Base-by-base conservation (phyloP, 2,113 vertebrate genomes). In the Coracopsis vasa region DNA sequence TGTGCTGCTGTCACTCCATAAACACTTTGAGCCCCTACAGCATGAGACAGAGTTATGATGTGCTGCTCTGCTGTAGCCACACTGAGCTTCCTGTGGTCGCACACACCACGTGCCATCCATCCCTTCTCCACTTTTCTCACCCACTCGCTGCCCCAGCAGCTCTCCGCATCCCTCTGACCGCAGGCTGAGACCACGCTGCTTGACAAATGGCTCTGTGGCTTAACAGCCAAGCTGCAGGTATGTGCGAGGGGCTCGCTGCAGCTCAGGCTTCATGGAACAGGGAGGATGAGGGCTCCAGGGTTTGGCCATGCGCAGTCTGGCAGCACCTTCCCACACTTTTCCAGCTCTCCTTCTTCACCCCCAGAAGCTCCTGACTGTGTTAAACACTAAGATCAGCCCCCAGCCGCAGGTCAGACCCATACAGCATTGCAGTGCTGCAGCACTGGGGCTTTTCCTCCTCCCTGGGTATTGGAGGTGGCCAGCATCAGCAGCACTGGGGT, bases 211-310 rank as follows among this genome's bases (percentile, higher is more conserved):
- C 45, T 61, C 28, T 65, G 60, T 1, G 25, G 81, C 18, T 48
- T 27, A 61, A 39, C 6, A 6, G 50, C 5, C 1, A 1, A 70
- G 73, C 54, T 48, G 65, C 37, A 37, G 25, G 42, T 15, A 47
- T 2, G 2, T 2, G 2, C 0, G 0, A 7, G 35, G n/a, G 58
- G 9, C 47, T 47, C 2, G 4, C 87, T 60, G 2, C 1, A 3
- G 23, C 58, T 80, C 0, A 0, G 51, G 39, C 67, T 87, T 70
- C 48, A 18, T 0, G 2, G 24, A 29, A 18, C 1, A 1, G 14
- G 24, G 42, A 67, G 21, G 24, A 48, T 0, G 2, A 28, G 48
- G 39, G n/a, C 54, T 64, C n/a, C 5, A 5, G 47, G 29, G 35
- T 75, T 45, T 58, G 73, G 53, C 71, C 41, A 13, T 2, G 0